These are phyloP conservation scores for Serranus cabrilla DNA, from an alignment of 2,797 vertebrate species.

Conservation along the genomic window DNA sequence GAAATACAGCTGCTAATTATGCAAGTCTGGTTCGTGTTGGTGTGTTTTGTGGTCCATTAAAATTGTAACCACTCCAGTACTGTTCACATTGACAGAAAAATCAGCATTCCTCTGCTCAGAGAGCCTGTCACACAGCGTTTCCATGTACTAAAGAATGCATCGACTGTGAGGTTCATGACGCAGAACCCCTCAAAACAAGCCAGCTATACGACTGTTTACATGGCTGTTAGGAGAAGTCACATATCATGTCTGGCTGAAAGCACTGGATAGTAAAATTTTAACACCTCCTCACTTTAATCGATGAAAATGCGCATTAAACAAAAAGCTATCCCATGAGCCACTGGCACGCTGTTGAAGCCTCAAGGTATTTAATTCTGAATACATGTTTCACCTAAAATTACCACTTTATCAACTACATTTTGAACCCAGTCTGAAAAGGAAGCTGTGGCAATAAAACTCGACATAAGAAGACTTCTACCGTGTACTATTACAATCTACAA, in stretches of 20 bases:
- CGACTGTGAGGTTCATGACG: constrained; percentile 26
- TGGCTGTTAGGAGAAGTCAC: constrained; percentile 21
- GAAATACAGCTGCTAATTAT: constrained; percentile 19
- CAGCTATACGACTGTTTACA: constrained; percentile 35
- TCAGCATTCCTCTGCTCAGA: constrained; percentile 1
- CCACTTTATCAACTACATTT: not conserved
- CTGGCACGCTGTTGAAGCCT: not conserved
- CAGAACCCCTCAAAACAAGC: constrained; percentile 35
- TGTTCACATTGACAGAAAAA: constrained; percentile 11
- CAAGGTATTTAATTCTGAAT: not conserved
- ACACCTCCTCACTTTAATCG: constrained; percentile 14
- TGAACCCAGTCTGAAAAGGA: not conserved
- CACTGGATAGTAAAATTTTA: not conserved
- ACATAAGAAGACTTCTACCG: not conserved
- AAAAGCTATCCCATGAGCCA: not conserved
- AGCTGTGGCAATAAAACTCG: not conserved
- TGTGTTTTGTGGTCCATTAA: constrained; percentile 19
- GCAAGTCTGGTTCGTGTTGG: not conserved
- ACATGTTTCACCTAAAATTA: not conserved
- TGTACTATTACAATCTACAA: not conserved
- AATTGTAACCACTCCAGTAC: not conserved
- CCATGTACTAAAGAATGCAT: constrained; percentile 17
- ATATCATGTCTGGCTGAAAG: constrained; percentile 19
- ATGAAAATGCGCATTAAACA: constrained; percentile 6
- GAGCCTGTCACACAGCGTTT: constrained; percentile 26